Percentiles rank a stretch among this genome's conserved stretches.
Conservation (phyloP, 2,113 vertebrate genomes). For the Lichenostomus cassidix region DNA sequence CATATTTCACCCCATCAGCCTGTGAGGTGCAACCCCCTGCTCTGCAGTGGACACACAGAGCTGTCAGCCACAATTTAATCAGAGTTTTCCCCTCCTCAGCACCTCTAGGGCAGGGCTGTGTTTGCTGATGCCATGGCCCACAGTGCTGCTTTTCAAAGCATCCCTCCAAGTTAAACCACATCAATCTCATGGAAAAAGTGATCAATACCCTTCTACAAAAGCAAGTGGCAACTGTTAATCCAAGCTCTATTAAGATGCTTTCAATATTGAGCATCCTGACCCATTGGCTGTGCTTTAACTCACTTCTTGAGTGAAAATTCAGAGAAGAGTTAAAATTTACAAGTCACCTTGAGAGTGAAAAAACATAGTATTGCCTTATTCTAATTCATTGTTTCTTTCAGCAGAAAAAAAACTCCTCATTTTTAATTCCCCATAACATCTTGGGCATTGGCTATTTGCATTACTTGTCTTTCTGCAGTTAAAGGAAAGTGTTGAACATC, state of each 20-base stretch:
- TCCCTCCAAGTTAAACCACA: background rate
- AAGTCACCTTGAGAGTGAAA: background rate
- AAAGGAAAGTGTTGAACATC: background rate
- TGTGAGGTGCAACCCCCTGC: slow-evolving; percentile 9
- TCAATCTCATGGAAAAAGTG: background rate
- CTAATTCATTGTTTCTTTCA: background rate
- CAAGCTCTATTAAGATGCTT: background rate
- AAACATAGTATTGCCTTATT: background rate
- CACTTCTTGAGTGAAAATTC: background rate
- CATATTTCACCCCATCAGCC: background rate
- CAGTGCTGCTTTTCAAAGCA: background rate
- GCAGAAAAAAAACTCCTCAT: background rate
- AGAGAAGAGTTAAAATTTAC: background rate
- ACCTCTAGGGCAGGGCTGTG: too few relatives aligned
- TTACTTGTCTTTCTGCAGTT: background rate
- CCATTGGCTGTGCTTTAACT: background rate
- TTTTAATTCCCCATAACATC: background rate
- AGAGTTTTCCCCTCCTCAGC: background rate
- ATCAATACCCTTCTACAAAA: background rate
- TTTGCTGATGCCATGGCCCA: background rate
- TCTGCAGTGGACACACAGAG: background rate
- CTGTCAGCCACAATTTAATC: background rate
- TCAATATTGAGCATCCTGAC: background rate
- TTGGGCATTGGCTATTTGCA: background rate
- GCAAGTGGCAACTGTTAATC: background rate